These are phyloP conservation scores for Orthosia cruda DNA, from an alignment of 2,888 invertebrate species.

Conservation along the genomic window DNA sequence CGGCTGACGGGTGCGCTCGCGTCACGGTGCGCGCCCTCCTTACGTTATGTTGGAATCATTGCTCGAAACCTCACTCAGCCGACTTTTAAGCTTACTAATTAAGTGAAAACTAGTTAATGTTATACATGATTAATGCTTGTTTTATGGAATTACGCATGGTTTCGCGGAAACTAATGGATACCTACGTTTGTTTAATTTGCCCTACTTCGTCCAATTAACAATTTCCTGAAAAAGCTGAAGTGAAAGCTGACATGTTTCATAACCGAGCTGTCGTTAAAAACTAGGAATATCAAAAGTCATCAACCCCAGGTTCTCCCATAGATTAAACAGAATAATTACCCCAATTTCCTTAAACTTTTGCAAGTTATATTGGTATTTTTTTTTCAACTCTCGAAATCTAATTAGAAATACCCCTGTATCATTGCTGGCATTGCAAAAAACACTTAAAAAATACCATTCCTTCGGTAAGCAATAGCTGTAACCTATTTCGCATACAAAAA, in stretches of 20 bases:
- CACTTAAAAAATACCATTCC: not conserved
- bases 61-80: conserved; percentile 44
- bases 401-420: not conserved
- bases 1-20: conserved; percentile 78
- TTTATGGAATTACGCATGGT: conserved; percentile 21
- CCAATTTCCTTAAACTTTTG: not conserved
- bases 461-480: not conserved
- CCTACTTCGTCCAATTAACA: conserved; percentile 26
- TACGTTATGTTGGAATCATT: conserved; percentile 30
- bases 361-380: not conserved
- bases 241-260: conserved; percentile 9
- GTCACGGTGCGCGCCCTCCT: conserved; percentile 76
- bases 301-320: not conserved
- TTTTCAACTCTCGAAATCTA: not conserved
- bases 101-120: conserved; percentile 62
- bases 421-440: not conserved
- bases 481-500: not conserved
- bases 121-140: conserved; percentile 54
- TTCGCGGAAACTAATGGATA: conserved; percentile 25
- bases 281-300: not conserved
- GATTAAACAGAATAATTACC: not conserved
- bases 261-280: conserved; percentile 9
- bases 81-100: conserved; percentile 54
- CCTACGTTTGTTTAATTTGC: conserved; percentile 17
- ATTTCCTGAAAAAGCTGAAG: conserved; percentile 37